Conservation (phyloP, 2,797 vertebrate species). For the Eulemur coronatus region DNA sequence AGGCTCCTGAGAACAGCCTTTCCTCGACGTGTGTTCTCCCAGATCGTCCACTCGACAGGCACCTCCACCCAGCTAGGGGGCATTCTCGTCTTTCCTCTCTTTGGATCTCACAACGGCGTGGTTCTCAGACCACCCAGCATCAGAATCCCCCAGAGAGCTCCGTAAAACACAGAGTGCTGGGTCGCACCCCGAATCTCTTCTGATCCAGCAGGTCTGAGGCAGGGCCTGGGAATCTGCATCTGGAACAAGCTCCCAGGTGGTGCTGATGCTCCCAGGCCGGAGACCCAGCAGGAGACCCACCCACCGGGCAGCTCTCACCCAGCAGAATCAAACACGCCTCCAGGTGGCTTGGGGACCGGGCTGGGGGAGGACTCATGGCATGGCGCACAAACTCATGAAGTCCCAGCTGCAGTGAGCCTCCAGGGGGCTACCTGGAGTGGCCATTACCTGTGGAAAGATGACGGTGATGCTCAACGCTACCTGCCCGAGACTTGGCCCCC, state of each 20-base stretch:
- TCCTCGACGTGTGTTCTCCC: fast-evolving
- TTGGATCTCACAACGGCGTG: too few relatives aligned
- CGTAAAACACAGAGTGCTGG: not conserved
- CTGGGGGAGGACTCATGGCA: fast-evolving
- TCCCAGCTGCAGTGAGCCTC: not conserved
- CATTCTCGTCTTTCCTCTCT: not conserved
- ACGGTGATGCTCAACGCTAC: not conserved
- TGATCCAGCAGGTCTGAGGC: fast-evolving
- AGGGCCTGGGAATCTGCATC: too few relatives aligned
- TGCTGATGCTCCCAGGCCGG: not conserved
- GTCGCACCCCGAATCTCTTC: not conserved
- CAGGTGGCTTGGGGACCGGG: not conserved
- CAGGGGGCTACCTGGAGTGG: fast-evolving
- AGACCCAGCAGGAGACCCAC: not conserved
- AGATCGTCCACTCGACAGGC: not conserved
- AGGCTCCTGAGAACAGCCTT: not conserved
- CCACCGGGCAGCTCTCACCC: fast-evolving
- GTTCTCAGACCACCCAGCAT: fast-evolving
- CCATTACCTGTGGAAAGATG: fast-evolving
- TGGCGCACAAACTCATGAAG: fast-evolving
- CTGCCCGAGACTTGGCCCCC: fast-evolving
- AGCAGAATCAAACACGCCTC: not conserved
- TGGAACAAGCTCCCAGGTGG: not conserved
- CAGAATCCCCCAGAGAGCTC: not conserved
- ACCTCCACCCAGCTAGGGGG: fast-evolving